Evolutionary conservation across 2,888 invertebrate genomes (phyloP).

Genomic region (Actias luna): DNA sequence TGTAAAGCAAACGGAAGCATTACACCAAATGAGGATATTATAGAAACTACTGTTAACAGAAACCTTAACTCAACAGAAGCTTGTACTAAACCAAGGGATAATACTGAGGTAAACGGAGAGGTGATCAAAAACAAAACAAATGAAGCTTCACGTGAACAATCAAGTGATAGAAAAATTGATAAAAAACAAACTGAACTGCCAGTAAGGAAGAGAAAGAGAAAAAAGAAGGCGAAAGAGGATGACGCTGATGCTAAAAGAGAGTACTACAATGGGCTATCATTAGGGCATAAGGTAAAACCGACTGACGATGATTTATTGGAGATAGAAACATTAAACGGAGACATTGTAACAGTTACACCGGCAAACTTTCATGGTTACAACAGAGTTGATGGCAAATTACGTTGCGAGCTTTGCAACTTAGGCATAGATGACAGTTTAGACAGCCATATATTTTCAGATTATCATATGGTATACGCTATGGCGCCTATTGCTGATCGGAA

Average conservation of each 20-base stretch:
- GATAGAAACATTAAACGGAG: neutral
- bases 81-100: neutral
- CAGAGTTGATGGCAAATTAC: neutral
- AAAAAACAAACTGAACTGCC: neutral
- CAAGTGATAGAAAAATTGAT: neutral
- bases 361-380: neutral
- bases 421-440: neutral
- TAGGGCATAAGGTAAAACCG: neutral
- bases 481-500: neutral
- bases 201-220: neutral
- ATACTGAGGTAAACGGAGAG: neutral
- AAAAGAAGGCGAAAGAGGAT: neutral
- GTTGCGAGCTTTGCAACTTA: neutral
- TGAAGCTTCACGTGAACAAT: neutral
- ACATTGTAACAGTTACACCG: neutral
- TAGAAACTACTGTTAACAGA: neutral
- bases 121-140: neutral
- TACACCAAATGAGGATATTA: neutral
- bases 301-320: neutral
- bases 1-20: neutral
- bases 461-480: neutral
- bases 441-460: neutral
- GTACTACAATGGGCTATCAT: neutral
- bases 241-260: neutral
- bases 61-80: neutral